Base-by-base conservation (phyloP, 2,113 vertebrate species). In the Varanus komodoensis region DNA sequence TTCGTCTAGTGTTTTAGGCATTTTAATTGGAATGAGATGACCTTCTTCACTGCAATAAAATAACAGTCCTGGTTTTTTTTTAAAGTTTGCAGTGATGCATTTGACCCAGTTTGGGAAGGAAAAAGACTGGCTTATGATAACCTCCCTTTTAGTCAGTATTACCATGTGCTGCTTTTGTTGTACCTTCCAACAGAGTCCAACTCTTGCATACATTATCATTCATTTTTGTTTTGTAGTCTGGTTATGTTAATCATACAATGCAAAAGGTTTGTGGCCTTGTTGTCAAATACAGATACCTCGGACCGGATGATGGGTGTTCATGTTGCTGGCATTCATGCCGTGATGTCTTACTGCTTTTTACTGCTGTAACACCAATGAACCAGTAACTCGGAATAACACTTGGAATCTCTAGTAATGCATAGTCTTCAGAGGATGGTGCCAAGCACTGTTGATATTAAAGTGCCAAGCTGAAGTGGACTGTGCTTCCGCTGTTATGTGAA, bases 291-390 rank as follows among this genome's bases (percentile, higher is more conserved):
- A 61, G 38, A 88, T 77, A 82, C 34, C 68, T 91, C 52, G 23
- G 0, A 1, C 23, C 67, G 21, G 81, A 67, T 67, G 8, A 32
- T 50, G 89, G 74, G 38, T 12, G 87, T 0, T 91, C 82, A 61
- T 54, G 92, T 6, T 91, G 7, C 67, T 90, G 3, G 7, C 74
- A 69, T 12, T 91, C 79, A 92, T 82, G 86, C 38, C 38, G 34
- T 34, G n/a, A 15, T 64, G 7, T 68, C 14, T 8, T 57, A 61
- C 34, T 8, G 0, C 69, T 89, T 71, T n/a, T 77, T 9, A 3
- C 44, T 77, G 23, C 17, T 67, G 44, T 8, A 77, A 67, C 29
- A 84, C 80, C 34, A 83, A 48, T 83, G 32, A 71, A 71, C 67
- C 44, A 32, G 11, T 8, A 34, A 52, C 88, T 50, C 83, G 48